Conservation (phyloP, 2,113 vertebrate species). For the Halcyon malimbica region DNA sequence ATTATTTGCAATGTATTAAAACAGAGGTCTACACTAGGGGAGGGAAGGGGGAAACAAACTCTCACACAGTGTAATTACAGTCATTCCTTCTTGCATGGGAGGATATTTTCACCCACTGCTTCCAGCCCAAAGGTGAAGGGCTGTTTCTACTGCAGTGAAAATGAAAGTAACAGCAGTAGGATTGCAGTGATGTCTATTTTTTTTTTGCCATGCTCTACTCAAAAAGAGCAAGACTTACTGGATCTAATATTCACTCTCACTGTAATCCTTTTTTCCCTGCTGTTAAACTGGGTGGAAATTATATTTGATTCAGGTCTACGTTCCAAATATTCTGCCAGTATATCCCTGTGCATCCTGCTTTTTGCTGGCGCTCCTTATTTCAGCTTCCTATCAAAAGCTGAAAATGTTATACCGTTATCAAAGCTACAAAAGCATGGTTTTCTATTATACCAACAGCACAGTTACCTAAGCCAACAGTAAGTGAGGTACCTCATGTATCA, state of each 20-base stretch:
- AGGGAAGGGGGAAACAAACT: background rate
- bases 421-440: background rate
- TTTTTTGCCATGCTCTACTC: background rate
- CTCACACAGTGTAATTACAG: background rate
- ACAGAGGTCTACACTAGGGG: background rate
- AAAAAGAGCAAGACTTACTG: background rate
- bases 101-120: background rate
- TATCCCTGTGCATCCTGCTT: background rate
- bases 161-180: background rate
- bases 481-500: background rate
- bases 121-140: background rate
- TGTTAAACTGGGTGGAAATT: background rate
- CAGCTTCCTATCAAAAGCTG: background rate
- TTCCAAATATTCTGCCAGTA: background rate
- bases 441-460: background rate
- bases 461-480: background rate
- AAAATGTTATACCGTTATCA: background rate
- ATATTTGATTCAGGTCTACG: background rate
- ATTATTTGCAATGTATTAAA: background rate
- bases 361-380: background rate
- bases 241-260: background rate
- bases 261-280: background rate
- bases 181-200: background rate
- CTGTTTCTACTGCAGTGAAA: background rate
- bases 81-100: background rate